Base-by-base conservation (phyloP, 2,888 invertebrate species). In the Hypena proboscidalis region DNA sequence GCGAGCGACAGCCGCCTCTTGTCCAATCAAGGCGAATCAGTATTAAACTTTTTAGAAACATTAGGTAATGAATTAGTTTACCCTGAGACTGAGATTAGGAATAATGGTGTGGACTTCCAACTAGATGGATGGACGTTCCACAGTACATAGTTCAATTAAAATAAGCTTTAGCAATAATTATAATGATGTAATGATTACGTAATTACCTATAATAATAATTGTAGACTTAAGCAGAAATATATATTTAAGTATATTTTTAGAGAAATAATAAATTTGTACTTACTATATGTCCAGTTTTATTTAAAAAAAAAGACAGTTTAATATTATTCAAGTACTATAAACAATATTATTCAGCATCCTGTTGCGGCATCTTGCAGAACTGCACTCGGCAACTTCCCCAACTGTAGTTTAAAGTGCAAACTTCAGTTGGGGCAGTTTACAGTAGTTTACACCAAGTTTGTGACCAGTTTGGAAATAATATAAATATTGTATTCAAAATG, bases 81-180 rank as follows among this genome's bases (percentile, higher is more conserved):
- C 58, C 80, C 87, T 31, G 88, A 83, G 69, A 80, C 85, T 76
- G 85, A 85, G 58, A 82, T 83, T 70, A 85, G 84, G 72, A 83
- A 77, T 71, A 84, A 75, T 69, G 53, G 74, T 64, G 81, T 84
- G 56, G 89, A 90, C 63, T 88, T 88, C 59, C 85, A 87, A 49
- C 56, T 90, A 58, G 90, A 89, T 66, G 74, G 89, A 69, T 90
- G 88, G 70, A 78, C 86, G 46, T 88, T 87, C 80, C 76, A 80
- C 69, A 80, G 79, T 75, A 67, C 76, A 61, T 80, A 78, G 47
- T 50, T 22, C 58, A 50, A 43, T 47, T 15, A n/a, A n/a, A n/a
- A n/a, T 39, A 36, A 36, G 17, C 11, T 36, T 57, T 50, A 52
- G 43, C 45, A 47, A 23, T n/a, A n/a, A n/a, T n/a, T 49, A 55